Evolutionary conservation across 30 jellyfish, hydroid and myxozoan species (phyloP), one percentile per base, ranked within the genome.

Genomic region (Hydra vulgaris): DNA sequence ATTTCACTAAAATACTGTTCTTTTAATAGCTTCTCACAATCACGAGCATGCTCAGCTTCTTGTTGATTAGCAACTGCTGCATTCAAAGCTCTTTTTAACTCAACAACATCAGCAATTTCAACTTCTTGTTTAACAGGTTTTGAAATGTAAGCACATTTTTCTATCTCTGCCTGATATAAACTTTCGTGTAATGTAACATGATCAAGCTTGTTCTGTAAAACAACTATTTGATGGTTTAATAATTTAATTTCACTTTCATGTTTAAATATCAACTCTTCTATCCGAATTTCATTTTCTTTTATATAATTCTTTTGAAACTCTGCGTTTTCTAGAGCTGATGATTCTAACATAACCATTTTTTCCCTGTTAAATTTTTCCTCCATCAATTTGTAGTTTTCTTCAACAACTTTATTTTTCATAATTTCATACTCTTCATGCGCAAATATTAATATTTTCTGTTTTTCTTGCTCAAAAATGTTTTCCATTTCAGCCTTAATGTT

Each of bases 371-470:
- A 79, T 5, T 79, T 79, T 54, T 67, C 83, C 23, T 79, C 83
- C 0, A 79, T 17, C 8, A 79, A 22, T 26, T 79, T 79, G 16
- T 4, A 40, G 27, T 79, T 79, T 79, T 79, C 86, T 7, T 79
- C 83, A 82, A 53, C 18, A 54, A 82, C 86, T 79, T 79, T 79
- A 7, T 53, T 67, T 53, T 79, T 79, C 7, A 66, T 82, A 18
- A 15, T 22, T 26, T 79, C 86, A 72, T 79, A 79, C 52, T 79
- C 86, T 66, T 79, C 86, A 21, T 72, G 83, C 16, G 86, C 84
- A 15, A 79, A 22, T 15, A 40, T 78, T 54, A 78, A 54, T 16
- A 78, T 71, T 27, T 53, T 24, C 15, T 53, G 21, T 27, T 79
- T 82, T 67, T 67, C 23, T 79, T 79, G 69, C 67, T 79, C 53